These are phyloP conservation scores for Antechinus flavipes DNA, from an alignment of 2,113 vertebrate genomes.

Conservation along the genomic window DNA sequence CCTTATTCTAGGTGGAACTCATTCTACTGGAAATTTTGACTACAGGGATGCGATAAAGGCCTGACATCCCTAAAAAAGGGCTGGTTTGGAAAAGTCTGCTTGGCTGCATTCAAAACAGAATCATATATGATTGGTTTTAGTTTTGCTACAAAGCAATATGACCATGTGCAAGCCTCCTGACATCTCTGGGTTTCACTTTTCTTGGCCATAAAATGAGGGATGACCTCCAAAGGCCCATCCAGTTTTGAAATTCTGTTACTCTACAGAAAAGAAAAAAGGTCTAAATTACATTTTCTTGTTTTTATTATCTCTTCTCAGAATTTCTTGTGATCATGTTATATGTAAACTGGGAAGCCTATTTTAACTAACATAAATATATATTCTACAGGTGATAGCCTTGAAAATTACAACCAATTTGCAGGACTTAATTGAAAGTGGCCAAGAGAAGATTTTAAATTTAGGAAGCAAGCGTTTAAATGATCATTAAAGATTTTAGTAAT, in stretches of 20 bases:
- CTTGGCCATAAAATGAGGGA: not conserved
- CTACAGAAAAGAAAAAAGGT: not conserved
- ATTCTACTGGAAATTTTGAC: constrained; percentile 46
- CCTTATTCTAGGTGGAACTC: constrained; percentile 18
- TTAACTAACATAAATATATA: not conserved
- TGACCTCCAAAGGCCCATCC: not conserved
- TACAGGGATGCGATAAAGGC: constrained; percentile 9
- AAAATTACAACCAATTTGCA: not conserved
- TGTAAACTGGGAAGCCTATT: not conserved
- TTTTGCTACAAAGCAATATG: not conserved
- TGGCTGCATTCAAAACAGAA: not conserved
- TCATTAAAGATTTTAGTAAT: constrained; percentile 65
- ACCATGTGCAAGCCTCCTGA: not conserved
- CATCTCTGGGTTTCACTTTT: not conserved
- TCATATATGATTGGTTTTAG: not conserved
- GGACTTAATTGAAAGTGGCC: constrained; percentile 15
- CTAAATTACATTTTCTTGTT: not conserved
- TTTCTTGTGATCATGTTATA: not conserved
- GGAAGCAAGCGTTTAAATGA: constrained; percentile 26
- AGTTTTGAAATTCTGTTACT: not conserved
- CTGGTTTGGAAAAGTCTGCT: constrained; percentile 14
- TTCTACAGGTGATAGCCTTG: not conserved
- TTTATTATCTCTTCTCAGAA: not conserved
- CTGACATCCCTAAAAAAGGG: constrained; percentile 14
- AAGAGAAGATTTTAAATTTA: constrained; percentile 32